Percentiles rank a stretch among this genome's conserved stretches.
phyloP scores from a whole-genome alignment of 2,888 invertebrate species.

The Synanthedon formicaeformis region DNA sequence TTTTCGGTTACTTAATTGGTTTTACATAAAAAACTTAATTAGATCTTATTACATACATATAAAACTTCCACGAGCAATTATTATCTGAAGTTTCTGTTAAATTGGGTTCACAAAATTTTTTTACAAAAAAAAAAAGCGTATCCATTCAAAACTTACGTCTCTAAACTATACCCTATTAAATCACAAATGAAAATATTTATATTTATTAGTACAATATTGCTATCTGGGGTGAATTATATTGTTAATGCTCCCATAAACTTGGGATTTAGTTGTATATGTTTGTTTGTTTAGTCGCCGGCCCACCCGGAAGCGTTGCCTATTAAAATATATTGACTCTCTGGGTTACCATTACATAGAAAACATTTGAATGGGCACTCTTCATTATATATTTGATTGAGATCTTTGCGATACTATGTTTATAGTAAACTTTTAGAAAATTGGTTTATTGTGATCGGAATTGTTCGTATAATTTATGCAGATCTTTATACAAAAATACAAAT shows the following conservation, averaged over 20 bases:
- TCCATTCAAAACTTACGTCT: slow-evolving; percentile 18
- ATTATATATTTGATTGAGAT: background rate
- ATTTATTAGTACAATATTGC: slow-evolving; percentile 49
- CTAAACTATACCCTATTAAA: slow-evolving; percentile 37
- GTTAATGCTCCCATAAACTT: slow-evolving; percentile 48
- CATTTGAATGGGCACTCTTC: background rate
- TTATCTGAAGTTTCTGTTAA: background rate
- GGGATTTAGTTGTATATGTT: slow-evolving; percentile 29
- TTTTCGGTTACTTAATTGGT: no score
- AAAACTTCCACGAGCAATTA: no score
- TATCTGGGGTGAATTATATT: slow-evolving; percentile 56
- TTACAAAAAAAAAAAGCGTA: slow-evolving; percentile 5
- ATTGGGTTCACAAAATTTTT: background rate
- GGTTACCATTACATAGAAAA: background rate
- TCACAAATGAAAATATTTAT: slow-evolving; percentile 59
- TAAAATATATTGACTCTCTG: background rate
- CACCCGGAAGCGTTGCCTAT: slow-evolving; percentile 34
- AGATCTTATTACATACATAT: no score
- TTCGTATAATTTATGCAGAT: no score
- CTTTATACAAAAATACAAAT: no score
- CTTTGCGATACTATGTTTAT: background rate
- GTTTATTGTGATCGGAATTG: no score
- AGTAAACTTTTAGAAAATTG: no score
- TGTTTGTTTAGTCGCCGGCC: slow-evolving; percentile 27
- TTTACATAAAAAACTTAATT: no score